Conservation (phyloP, 2,797 vertebrate species). For the Melanotaenia pygmaea region DNA sequence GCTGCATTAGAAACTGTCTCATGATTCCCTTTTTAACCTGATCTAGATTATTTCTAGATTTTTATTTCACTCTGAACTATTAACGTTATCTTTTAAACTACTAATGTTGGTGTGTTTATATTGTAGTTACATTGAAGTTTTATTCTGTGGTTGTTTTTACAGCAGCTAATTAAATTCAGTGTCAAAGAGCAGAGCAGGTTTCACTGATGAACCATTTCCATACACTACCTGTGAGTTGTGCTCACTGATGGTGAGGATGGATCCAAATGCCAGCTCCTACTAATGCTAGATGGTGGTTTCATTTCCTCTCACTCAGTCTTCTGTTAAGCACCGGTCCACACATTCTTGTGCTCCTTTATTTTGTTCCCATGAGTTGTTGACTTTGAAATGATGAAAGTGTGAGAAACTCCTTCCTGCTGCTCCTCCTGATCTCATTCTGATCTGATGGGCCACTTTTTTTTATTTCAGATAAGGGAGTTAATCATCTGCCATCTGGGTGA, state of each 20-base stretch:
- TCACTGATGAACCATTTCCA: too few species aligned
- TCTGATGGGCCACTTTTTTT: conserved; percentile 23
- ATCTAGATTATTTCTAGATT: too few species aligned
- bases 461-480: conserved; percentile 7
- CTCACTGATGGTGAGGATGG: background rate
- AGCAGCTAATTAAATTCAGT: too few species aligned
- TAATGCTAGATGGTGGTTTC: background rate
- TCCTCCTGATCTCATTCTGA: conserved; percentile 24
- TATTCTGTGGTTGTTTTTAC: too few species aligned
- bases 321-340: background rate
- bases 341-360: conserved; percentile 39
- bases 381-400: conserved; percentile 64
- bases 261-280: background rate
- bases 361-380: conserved; percentile 49
- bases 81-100: too few species aligned
- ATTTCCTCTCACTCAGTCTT: background rate
- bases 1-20: too few species aligned
- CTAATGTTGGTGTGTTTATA: too few species aligned
- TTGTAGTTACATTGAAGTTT: too few species aligned
- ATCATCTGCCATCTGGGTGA: conserved; percentile 1
- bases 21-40: too few species aligned
- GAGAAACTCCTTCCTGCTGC: conserved; percentile 43
- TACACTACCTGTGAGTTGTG: too few species aligned
- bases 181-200: too few species aligned
- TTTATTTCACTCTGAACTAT: too few species aligned